Evolutionary conservation across 1,140 invertebrate species (phyloP).

Genomic region (Caenorhabditis tropicalis): DNA sequence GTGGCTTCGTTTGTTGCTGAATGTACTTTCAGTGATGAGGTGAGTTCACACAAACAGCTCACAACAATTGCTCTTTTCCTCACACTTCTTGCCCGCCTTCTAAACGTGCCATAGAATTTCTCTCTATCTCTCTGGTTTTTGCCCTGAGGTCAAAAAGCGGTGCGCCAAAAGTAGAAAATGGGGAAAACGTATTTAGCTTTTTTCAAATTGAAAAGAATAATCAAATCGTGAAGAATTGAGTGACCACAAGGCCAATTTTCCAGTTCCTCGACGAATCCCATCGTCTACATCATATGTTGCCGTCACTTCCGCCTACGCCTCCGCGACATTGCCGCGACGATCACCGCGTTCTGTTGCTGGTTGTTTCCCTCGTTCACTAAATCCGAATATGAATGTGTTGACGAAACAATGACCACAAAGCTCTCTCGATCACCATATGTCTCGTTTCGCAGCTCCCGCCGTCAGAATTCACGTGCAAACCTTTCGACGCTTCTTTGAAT

Average conservation of each 20-base stretch:
- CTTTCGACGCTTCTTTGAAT: slow-evolving; percentile 42
- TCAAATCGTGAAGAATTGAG: not conserved
- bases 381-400: slow-evolving; percentile 22
- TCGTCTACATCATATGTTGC: slow-evolving; percentile 57
- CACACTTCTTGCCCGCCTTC: not conserved
- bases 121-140: not conserved
- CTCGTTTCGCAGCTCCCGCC: slow-evolving; percentile 48
- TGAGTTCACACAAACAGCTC: not conserved
- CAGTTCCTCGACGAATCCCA: slow-evolving; percentile 58
- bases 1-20: slow-evolving; percentile 51
- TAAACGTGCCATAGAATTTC: not conserved
- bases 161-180: slow-evolving; percentile 7
- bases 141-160: not conserved
- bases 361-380: not conserved
- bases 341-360: slow-evolving; percentile 17
- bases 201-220: not conserved
- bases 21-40: slow-evolving; percentile 53
- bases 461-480: not conserved
- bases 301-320: slow-evolving; percentile 54
- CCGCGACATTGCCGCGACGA: not conserved
- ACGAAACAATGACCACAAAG: slow-evolving; percentile 6
- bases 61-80: not conserved
- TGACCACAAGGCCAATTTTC: not conserved
- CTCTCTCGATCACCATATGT: slow-evolving; percentile 49
- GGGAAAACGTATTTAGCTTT: not conserved